Evolutionary conservation across 1,140 invertebrate species (phyloP).

Genomic region (Philopotamus ludificatus): DNA sequence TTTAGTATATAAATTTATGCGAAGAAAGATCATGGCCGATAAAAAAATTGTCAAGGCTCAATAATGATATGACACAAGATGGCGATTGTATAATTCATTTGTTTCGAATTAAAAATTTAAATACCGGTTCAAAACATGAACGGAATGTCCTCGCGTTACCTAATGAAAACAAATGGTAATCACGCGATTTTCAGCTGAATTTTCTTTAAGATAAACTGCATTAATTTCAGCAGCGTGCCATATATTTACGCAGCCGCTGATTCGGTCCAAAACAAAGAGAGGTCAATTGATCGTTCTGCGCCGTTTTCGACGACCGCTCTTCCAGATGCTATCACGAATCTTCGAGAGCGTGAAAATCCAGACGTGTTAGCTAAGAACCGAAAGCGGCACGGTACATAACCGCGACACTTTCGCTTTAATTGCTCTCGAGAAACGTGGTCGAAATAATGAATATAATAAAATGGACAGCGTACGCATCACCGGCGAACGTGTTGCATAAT

Average conservation of each 20-base stretch:
- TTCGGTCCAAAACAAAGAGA: not conserved
- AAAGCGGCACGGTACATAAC: no score
- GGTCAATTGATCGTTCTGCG: not conserved
- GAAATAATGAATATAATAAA: not conserved
- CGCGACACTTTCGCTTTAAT: conserved; percentile 21
- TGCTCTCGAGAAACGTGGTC: conserved; percentile 1
- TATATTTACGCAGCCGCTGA: not conserved
- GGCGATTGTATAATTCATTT: no score
- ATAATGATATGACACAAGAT: no score
- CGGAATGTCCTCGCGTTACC: no score
- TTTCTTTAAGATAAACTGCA: not conserved
- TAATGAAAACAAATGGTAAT: no score
- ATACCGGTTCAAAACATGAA: no score
- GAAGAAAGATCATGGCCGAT: no score
- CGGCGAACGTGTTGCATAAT: not conserved
- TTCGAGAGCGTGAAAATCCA: conserved; percentile 17
- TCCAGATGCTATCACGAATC: not conserved
- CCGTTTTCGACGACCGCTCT: not conserved
- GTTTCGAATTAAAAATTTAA: no score
- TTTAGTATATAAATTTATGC: no score
- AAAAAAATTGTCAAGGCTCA: no score
- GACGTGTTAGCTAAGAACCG: conserved; percentile 3
- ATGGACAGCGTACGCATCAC: not conserved
- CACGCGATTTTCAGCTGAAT: no score
- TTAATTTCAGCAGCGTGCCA: not conserved